Evolutionary conservation across 2,113 vertebrate species (phyloP).

Genomic region (Morone chrysops): DNA sequence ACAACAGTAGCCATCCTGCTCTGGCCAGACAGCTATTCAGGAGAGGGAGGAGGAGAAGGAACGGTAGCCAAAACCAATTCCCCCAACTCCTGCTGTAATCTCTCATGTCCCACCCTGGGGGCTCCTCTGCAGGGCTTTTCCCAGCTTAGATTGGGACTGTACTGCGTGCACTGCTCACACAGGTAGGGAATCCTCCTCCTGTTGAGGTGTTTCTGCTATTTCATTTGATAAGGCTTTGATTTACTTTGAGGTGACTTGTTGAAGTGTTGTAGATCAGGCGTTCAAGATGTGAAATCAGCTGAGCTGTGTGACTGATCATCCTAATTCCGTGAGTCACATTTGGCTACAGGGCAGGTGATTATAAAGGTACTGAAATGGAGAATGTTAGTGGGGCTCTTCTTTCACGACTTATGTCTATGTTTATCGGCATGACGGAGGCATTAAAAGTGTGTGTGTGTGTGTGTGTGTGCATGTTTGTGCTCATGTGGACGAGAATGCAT

Average conservation of each 20-base stretch:
- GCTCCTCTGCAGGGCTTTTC: slow-evolving; percentile 57
- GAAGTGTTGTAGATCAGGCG: slow-evolving; percentile 3
- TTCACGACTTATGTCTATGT: slow-evolving; percentile 71
- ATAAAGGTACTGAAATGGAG: slow-evolving; percentile 59
- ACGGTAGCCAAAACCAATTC: slow-evolving; percentile 48
- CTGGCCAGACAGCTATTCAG: slow-evolving; percentile 44
- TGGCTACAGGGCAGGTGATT: slow-evolving; percentile 48
- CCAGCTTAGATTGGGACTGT: slow-evolving; percentile 55
- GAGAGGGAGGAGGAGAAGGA: slow-evolving; percentile 55
- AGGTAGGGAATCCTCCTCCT: slow-evolving; percentile 69
- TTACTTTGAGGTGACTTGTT: slow-evolving; percentile 26
- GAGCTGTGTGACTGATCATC: slow-evolving; percentile 11
- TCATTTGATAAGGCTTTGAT: slow-evolving; percentile 23
- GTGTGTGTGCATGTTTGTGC: background rate
- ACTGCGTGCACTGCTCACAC: slow-evolving; percentile 39
- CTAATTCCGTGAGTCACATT: slow-evolving; percentile 22
- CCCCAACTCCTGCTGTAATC: slow-evolving; percentile 41
- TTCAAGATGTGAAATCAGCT: slow-evolving; percentile 16
- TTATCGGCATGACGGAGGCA: slow-evolving; percentile 52
- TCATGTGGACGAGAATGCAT: background rate
- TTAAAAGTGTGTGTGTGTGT: slow-evolving; percentile 20
- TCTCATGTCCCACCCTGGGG: slow-evolving; percentile 40
- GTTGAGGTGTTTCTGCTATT: slow-evolving; percentile 30
- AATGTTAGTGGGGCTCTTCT: slow-evolving; percentile 55
- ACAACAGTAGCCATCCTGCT: slow-evolving; percentile 43